Evolutionary conservation across 1,140 invertebrate genomes (phyloP).

Genomic region (Pseudomyrmex gracilis): DNA sequence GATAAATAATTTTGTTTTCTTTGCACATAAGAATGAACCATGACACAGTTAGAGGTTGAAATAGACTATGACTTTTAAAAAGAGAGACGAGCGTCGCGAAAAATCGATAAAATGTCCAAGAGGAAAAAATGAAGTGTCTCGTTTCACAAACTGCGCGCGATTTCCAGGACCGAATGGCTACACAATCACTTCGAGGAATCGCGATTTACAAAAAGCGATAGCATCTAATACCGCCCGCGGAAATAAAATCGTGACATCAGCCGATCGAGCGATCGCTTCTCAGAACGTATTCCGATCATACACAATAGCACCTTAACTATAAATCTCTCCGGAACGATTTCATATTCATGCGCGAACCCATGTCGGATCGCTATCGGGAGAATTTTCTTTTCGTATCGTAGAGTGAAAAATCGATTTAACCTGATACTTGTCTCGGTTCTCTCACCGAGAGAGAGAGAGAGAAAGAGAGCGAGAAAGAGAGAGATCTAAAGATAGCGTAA

Average conservation of each 20-base stretch:
- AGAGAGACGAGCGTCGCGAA: background rate
- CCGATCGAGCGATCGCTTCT: constrained; percentile 19
- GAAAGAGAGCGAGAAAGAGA: background rate
- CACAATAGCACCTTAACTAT: constrained; percentile 55
- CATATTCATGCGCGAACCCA: constrained; percentile 27
- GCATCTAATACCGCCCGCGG: constrained; percentile 32
- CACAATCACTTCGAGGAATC: constrained; percentile 38
- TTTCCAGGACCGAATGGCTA: constrained; percentile 20
- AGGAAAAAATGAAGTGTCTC: constrained; percentile 30
- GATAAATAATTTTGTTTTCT: too few relatives aligned
- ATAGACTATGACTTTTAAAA: too few relatives aligned
- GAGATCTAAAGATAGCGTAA: constrained; percentile 39
- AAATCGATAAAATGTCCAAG: background rate
- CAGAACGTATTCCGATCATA: constrained; percentile 50
- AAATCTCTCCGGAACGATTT: constrained; percentile 37
- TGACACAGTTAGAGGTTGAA: too few relatives aligned
- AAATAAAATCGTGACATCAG: constrained; percentile 60
- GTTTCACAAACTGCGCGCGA: constrained; percentile 14
- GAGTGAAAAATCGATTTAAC: constrained; percentile 38
- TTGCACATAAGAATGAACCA: too few relatives aligned
- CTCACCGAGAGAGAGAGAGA: too few relatives aligned
- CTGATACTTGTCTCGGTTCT: background rate
- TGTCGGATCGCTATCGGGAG: constrained; percentile 17
- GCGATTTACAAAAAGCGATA: constrained; percentile 34
- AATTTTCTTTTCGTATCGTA: constrained; percentile 21